Evolutionary conservation across 2,888 invertebrate genomes (phyloP).

Genomic region (Eupeodes latifasciatus): DNA sequence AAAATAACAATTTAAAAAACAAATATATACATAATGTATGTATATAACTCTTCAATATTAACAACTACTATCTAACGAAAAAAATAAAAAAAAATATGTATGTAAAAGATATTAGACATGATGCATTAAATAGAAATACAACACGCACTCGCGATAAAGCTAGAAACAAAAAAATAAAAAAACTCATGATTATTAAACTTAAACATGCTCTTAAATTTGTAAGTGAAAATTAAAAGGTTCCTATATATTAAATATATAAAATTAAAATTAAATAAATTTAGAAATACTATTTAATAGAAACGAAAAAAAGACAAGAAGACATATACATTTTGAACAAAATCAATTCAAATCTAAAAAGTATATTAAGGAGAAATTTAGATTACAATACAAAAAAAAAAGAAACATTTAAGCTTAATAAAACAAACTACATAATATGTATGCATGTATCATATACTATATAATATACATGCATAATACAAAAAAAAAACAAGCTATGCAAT

Average conservation of each 20-base stretch:
- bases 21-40: neutral
- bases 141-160: neutral
- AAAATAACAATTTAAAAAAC: neutral
- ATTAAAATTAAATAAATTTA: constrained; percentile 69
- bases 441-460: constrained; percentile 36
- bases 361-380: constrained; percentile 22
- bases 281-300: constrained; percentile 72
- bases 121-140: constrained; percentile 12
- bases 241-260: constrained; percentile 79
- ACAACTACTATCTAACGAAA: neutral
- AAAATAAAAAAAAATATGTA: neutral
- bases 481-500: neutral
- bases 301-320: constrained; percentile 10
- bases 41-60: neutral
- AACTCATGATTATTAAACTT: neutral
- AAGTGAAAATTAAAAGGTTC: constrained; percentile 78
- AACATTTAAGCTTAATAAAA: constrained; percentile 54
- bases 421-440: constrained; percentile 44
- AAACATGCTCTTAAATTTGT: constrained; percentile 68
- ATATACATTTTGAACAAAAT: constrained; percentile 30
- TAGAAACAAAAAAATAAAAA: neutral
- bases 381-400: constrained; percentile 26
- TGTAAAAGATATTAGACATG: neutral
- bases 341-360: constrained; percentile 34
- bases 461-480: constrained; percentile 28